phyloP scores from a whole-genome alignment of 2,113 vertebrate genomes.

The Nothobranchius kuhntae region DNA sequence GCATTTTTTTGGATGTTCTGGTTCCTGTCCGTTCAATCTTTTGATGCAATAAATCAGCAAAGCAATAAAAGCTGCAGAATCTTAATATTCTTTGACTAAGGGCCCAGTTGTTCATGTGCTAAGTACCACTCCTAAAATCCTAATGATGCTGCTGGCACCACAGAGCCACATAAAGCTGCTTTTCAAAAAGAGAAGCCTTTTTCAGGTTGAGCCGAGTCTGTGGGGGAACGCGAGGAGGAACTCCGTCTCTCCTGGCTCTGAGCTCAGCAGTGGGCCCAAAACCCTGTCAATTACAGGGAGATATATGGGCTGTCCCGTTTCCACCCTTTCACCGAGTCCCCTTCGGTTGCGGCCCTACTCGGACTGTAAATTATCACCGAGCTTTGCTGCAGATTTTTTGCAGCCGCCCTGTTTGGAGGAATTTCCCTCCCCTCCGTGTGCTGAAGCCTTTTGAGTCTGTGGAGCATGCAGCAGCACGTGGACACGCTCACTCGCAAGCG shows the following conservation, averaged over 20 bases:
- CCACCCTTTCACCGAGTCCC: constrained; percentile 68
- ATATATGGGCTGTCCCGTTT: constrained; percentile 60
- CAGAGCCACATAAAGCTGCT: constrained; percentile 54
- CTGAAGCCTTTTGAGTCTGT: constrained; percentile 17
- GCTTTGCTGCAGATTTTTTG: constrained; percentile 42
- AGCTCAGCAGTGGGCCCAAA: constrained; percentile 48
- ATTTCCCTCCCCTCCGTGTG: constrained; percentile 66
- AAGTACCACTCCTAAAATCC: constrained; percentile 73
- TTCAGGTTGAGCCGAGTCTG: constrained; percentile 40
- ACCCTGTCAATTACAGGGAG: constrained; percentile 63
- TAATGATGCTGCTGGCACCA: constrained; percentile 70
- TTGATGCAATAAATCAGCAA: constrained; percentile 43
- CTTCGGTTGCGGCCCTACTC: constrained; percentile 55
- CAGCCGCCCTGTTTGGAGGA: constrained; percentile 64
- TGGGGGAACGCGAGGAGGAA: constrained; percentile 51
- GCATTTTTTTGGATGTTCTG: constrained; percentile 14
- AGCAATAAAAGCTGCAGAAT: constrained; percentile 41
- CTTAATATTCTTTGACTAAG: constrained; percentile 57
- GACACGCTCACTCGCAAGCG: constrained; percentile 65
- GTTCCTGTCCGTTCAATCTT: constrained; percentile 6
- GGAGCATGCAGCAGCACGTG: constrained; percentile 65
- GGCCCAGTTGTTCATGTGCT: constrained; percentile 65
- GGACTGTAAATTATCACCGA: constrained; percentile 64
- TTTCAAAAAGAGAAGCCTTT: constrained; percentile 58
- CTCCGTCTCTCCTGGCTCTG: constrained; percentile 58